Evolutionary conservation across 1,140 invertebrate genomes (phyloP), one percentile per base, ranked within the genome.

Genomic region (Solenopsis invicta): DNA sequence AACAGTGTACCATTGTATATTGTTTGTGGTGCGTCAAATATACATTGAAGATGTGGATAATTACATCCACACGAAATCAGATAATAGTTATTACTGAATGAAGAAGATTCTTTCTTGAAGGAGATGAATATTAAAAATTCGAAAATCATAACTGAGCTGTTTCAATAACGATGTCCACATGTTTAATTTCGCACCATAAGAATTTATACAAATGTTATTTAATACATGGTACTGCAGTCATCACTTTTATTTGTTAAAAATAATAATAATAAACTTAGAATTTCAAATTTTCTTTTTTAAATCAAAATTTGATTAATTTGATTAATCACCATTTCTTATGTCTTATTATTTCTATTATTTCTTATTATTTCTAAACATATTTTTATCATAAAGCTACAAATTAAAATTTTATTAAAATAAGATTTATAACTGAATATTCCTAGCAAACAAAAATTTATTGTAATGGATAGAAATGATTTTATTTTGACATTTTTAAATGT

Each of bases 1-100:
- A 91, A 89, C 71, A 90, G 87, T 91, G 90, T 91, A 87, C 87
- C 90, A 91, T 89, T 91, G 90, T 91, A 85, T 91, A 91, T 91
- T 90, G 90, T 91, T 90, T 90, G 90, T 91, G 89, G 89, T 90
- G 90, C 90, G 89, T 90, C 71, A 85, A 81, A 75, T 85, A 29
- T 29, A 29, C 29, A 87, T 69, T 21, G 21, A 48, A 2, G 16
- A 81, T 54, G 9, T 8, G 2, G 48, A 41, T 1, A 45, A 41
- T 8, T 16, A 13, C 50, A 48, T 13, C 1, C 48, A 8, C 16
- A 45, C n/a, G 24, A 85, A 52, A 59, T 59, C 56, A 64, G 6
- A 24, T 67, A 16, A 66, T n/a, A 69, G 37, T 50, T 86, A 54
- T 77, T 56, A 48, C 3, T 50, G 56, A 81, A 41, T 50, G 56